These are phyloP conservation scores for Pseudanteris insignis DNA, from an alignment of 2,888 invertebrate genomes.

Conservation along the genomic window DNA sequence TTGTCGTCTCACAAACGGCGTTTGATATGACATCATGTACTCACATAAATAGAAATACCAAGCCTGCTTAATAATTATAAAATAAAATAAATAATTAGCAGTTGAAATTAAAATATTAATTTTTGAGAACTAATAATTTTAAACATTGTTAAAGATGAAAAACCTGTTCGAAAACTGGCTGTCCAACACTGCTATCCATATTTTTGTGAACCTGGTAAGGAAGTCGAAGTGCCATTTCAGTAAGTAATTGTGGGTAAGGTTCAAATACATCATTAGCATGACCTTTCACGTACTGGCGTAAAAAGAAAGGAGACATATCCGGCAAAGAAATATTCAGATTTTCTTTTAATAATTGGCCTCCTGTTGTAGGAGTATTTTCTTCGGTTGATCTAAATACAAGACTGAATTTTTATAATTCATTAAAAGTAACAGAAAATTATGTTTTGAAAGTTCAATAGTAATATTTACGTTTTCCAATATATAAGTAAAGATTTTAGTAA, in stretches of 20 bases:
- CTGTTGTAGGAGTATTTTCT: slow-evolving; percentile 67
- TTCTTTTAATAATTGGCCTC: slow-evolving; percentile 81
- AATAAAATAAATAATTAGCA: slow-evolving; percentile 38
- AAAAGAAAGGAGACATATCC: slow-evolving; percentile 96
- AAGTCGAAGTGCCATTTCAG: slow-evolving; percentile 92
- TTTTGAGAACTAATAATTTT: not conserved
- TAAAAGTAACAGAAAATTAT: too few relatives aligned
- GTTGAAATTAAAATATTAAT: not conserved
- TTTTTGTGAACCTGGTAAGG: slow-evolving; percentile 93
- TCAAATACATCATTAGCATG: slow-evolving; percentile 93
- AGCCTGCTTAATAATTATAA: slow-evolving; percentile 65
- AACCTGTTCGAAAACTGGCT: slow-evolving; percentile 62
- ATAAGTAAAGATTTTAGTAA: slow-evolving; percentile 77
- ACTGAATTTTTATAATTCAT: too few relatives aligned
- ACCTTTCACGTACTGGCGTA: slow-evolving; percentile 89
- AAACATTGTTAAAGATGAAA: too few relatives aligned
- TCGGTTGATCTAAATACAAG: slow-evolving; percentile 56
- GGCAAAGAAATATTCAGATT: slow-evolving; percentile 84
- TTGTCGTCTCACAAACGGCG: slow-evolving; percentile 89
- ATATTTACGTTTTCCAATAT: slow-evolving; percentile 75
- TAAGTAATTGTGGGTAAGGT: slow-evolving; percentile 91
- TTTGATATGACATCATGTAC: slow-evolving; percentile 94
- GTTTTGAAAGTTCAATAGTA: too few relatives aligned
- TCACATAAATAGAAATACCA: slow-evolving; percentile 89
- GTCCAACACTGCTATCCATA: slow-evolving; percentile 59